These are phyloP conservation scores for Callosobruchus maculatus DNA, from an alignment of 2,888 invertebrate genomes.

Conservation along the genomic window DNA sequence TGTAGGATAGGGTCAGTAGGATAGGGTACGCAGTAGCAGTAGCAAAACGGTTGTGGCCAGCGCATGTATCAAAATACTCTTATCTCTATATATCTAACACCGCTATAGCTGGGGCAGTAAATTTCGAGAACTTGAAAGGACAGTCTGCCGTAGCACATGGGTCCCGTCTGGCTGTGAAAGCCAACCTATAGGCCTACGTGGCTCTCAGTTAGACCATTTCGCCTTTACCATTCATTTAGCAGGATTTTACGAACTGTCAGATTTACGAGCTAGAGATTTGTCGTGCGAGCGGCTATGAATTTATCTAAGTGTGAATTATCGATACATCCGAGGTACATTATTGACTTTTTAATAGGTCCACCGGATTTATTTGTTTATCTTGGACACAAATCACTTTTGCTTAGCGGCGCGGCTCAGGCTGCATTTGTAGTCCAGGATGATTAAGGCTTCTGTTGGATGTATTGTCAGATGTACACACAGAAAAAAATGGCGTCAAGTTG, in stretches of 20 bases:
- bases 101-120: not conserved
- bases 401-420: not conserved
- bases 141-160: slow-evolving; percentile 36
- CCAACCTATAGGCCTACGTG: slow-evolving; percentile 26
- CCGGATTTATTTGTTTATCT: not conserved
- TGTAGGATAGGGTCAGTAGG: no score
- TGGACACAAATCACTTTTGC: slow-evolving; percentile 12
- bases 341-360: slow-evolving; percentile 27
- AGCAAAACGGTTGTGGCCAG: no score
- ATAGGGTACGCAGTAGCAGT: no score
- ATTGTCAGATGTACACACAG: no score
- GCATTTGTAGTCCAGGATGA: not conserved
- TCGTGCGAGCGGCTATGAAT: slow-evolving; percentile 32
- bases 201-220: slow-evolving; percentile 49
- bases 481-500: no score
- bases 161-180: slow-evolving; percentile 27
- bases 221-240: slow-evolving; percentile 47
- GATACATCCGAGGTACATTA: slow-evolving; percentile 41
- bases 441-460: not conserved
- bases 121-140: not conserved
- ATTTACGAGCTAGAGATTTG: slow-evolving; percentile 47
- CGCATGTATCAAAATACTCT: no score
- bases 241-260: slow-evolving; percentile 49
- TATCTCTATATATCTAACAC: no score
- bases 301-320: slow-evolving; percentile 46